Base-by-base conservation (phyloP, 2,888 invertebrate genomes). In the Tetrapedia diversipes region DNA sequence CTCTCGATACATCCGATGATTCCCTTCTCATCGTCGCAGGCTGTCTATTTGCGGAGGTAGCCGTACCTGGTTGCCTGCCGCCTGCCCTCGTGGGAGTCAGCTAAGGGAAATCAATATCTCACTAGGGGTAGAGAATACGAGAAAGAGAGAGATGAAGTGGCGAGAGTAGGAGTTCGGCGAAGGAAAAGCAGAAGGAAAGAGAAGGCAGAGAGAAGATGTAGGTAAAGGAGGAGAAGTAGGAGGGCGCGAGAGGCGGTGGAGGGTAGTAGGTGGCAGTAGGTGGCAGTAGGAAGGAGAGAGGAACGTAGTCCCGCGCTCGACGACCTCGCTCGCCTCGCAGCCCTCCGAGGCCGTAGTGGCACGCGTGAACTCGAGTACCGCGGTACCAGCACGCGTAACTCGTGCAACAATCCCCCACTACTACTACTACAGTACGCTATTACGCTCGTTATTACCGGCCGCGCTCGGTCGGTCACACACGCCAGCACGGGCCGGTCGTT, bases 61-160 rank as follows among this genome's bases (percentile, higher is more conserved):
- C 82, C 79, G 83, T 86, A 84, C 87, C 83, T 84, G 84, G 86
- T 84, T 79, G 87, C 86, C 83, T 83, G 83, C 86, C 85, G 86
- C 81, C 81, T 88, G 85, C 88, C 90, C 90, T 90, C 90, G 90
- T 90, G 90, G 90, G 90, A 90, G 90, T 89, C 89, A 89, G 90
- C 90, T 90, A 91, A 90, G 90, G 90, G 90, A 91, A 91, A 91
- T 90, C 90, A 91, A 91, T 91, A 91, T 90, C 90, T 91, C 90
- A 90, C 90, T 89, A 87, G 90, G 89, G 89, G 90, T 87, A 86
- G 88, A 87, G 87, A 86, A 79, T 78, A 76, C 73, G 83, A 81
- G 83, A 77, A 85, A 83, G 81, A 81, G 84, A 85, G 85, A 85
- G 82, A 45, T 24, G 66, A 59, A 67, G n/a, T 51, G 39, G 24